Percentiles rank a stretch among this genome's conserved stretches.
phyloP scores from a whole-genome alignment of 2,797 vertebrate species.

The Amniataba percoides region DNA sequence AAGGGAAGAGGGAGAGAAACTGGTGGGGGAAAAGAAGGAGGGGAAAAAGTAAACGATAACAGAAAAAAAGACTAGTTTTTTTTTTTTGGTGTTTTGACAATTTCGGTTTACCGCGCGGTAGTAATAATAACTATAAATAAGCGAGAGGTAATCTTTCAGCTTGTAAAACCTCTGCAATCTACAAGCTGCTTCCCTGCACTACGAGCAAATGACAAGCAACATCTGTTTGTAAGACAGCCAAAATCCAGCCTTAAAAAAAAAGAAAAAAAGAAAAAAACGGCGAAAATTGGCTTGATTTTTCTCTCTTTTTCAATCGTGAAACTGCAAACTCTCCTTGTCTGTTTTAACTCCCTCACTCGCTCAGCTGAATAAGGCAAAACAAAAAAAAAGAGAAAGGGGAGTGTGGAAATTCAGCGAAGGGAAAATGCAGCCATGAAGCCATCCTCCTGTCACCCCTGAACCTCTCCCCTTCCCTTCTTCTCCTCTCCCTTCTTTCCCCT shows the following conservation, averaged over 20 bases:
- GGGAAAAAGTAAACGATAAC: slow-evolving; percentile 54
- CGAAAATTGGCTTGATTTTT: slow-evolving; percentile 83
- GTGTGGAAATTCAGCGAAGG: slow-evolving; percentile 80
- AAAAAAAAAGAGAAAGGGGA: slow-evolving; percentile 70
- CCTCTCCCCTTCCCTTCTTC: slow-evolving; percentile 74
- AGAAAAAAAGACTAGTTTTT: slow-evolving; percentile 50
- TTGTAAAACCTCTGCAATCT: slow-evolving; percentile 77
- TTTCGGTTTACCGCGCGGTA: slow-evolving; percentile 55
- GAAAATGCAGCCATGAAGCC: slow-evolving; percentile 84
- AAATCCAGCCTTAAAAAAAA: slow-evolving; percentile 81
- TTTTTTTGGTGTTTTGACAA: slow-evolving; percentile 62
- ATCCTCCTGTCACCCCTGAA: slow-evolving; percentile 85
- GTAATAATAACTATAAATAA: slow-evolving; percentile 61
- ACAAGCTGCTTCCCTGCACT: slow-evolving; percentile 87
- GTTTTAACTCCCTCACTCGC: slow-evolving; percentile 73
- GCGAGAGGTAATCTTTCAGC: slow-evolving; percentile 68
- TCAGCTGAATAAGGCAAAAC: slow-evolving; percentile 78
- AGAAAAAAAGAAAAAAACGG: slow-evolving; percentile 72
- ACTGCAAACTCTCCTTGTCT: slow-evolving; percentile 74
- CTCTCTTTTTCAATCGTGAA: slow-evolving; percentile 66
- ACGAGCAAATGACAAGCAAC: slow-evolving; percentile 91
- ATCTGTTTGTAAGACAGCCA: slow-evolving; percentile 92
- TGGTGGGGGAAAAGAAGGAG: slow-evolving; percentile 26
- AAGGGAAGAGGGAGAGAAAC: slow-evolving; percentile 52
- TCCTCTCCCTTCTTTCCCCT: slow-evolving; percentile 38